Evolutionary conservation across 2,888 invertebrate species (phyloP), one percentile per base, ranked within the genome.

Genomic region (Aplocera efformata): DNA sequence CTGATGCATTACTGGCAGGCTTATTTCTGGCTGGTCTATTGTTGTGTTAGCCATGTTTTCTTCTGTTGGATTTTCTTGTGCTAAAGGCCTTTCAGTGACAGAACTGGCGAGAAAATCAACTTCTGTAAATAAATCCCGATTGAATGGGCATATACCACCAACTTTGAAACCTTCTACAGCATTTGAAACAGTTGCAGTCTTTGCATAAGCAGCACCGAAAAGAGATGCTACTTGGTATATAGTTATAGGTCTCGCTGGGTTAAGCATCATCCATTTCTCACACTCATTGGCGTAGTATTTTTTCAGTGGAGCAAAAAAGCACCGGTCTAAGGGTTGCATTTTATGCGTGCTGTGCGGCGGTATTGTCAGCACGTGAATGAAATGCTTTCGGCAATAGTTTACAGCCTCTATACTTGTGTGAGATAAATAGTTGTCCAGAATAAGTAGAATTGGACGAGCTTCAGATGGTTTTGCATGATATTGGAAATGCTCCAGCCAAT

Each of bases 401-500:
- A 47, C 27, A 28, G 47, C 45, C 20, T 32, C 31, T 17, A 59
- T 23, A 21, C 38, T 40, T 20, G 42, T 45, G 32, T 60, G 59
- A 10, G 43, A 40, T 4, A 32, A 25, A 32, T 60, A 53, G 32
- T 60, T 58, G 34, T 62, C 62, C 25, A 62, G 30, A 13, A 60
- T 50, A 6, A 64, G 37, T 13, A 67, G 42, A 3, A 63, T 54
- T 8, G 60, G 64, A 29, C 55, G 30, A 10, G 58, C 50, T 29
- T 38, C 10, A 17, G 55, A 45, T 24, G 60, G 50, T n/a, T 55
- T 48, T 10, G 56, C 49, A 34, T 45, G 28, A 11, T 50, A 32
- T 34, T 59, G 45, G 33, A 67, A 67, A 37, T 67, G 60, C 11
- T 37, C 11, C 26, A 67, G 38, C 54, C 54, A 64, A 26, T 56